Evolutionary conservation across 2,113 vertebrate genomes (phyloP).

Genomic region (Bubalus kerabau): DNA sequence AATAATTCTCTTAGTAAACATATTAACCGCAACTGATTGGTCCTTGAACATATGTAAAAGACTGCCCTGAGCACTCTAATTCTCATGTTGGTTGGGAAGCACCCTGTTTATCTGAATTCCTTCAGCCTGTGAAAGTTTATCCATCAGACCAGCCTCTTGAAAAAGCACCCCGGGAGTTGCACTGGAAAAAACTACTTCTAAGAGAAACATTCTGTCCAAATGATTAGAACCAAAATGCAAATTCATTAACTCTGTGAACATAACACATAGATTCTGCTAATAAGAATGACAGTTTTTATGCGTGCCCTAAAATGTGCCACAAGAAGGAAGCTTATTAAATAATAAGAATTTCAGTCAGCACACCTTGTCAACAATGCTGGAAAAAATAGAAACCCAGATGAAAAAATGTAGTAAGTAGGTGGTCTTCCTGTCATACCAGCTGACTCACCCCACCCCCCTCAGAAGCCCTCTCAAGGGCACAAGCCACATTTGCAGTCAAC

Average conservation of each 20-base stretch:
- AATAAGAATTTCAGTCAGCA: not conserved
- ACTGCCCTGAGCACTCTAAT: not conserved
- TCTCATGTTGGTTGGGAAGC: slow-evolving; percentile 21
- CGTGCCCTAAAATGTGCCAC: not conserved
- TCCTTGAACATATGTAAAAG: not conserved
- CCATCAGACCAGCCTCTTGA: slow-evolving; percentile 53
- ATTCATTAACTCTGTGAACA: slow-evolving; percentile 48
- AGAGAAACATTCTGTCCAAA: slow-evolving; percentile 40
- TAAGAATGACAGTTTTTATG: slow-evolving; percentile 43
- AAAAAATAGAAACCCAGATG: not conserved
- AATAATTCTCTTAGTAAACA: not conserved
- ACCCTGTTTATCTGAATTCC: slow-evolving; percentile 48
- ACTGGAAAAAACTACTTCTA: slow-evolving; percentile 62
- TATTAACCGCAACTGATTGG: not conserved
- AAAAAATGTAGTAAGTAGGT: not conserved
- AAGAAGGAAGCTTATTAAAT: slow-evolving; percentile 34
- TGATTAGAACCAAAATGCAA: slow-evolving; percentile 60
- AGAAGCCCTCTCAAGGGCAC: not conserved
- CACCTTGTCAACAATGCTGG: not conserved
- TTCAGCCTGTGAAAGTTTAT: slow-evolving; percentile 58
- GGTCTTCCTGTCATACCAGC: not conserved
- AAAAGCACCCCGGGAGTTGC: slow-evolving; percentile 60
- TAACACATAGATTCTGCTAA: slow-evolving; percentile 24
- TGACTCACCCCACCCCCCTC: not conserved
- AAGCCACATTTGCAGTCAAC: not conserved